phyloP scores from a whole-genome alignment of 2,797 vertebrate genomes.

The Myoxocephalus aenaeus region DNA sequence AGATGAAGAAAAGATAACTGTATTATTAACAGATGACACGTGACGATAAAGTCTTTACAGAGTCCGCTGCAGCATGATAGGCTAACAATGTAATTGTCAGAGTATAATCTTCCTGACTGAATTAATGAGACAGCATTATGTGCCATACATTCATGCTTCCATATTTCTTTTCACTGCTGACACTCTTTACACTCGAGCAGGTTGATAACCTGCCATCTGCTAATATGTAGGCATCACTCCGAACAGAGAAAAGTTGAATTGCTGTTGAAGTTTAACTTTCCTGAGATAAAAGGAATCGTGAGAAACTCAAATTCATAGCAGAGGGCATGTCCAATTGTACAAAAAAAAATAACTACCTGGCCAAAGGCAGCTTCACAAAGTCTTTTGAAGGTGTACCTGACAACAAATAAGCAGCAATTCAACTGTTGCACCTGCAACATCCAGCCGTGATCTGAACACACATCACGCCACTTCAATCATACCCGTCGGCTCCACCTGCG shows the following conservation, averaged over 20 bases:
- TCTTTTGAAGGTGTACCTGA: constrained; percentile 13
- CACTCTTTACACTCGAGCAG: neutral
- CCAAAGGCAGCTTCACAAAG: neutral
- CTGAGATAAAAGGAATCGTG: neutral
- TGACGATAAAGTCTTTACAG: no score
- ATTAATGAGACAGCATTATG: no score
- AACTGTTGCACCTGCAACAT: neutral
- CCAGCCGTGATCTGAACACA: constrained; percentile 5
- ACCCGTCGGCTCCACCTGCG: constrained; percentile 24
- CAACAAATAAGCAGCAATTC: neutral
- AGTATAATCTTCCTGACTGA: no score
- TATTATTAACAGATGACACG: no score
- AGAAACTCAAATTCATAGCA: neutral
- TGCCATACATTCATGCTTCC: neutral
- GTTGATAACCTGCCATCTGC: neutral
- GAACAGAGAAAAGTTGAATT: neutral
- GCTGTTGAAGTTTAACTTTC: neutral
- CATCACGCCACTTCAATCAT: constrained; percentile 3
- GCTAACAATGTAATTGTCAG: no score
- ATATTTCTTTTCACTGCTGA: neutral
- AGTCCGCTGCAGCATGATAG: no score
- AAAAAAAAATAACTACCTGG: neutral
- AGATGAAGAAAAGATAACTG: no score
- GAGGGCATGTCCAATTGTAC: neutral
- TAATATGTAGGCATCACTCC: neutral